Evolutionary conservation across 2,113 vertebrate species (phyloP), one percentile per base, ranked within the genome.

Genomic region (Sceloporus undulatus): DNA sequence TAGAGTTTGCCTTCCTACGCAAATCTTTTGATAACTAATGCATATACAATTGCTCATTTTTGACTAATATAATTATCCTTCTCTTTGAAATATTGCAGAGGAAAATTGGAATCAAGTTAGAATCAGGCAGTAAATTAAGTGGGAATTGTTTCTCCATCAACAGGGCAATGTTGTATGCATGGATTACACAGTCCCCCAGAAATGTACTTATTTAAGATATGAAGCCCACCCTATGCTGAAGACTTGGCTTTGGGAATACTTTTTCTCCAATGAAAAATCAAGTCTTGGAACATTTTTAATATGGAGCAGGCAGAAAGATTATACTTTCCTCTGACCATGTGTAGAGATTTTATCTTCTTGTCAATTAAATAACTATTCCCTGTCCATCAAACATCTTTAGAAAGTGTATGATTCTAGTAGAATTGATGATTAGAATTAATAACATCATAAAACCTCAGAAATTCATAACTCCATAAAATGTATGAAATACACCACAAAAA

Each of bases 11-110:
- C 59, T 68, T 77, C 62, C 74, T 68, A 40, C 10, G 62, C 16
- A 66, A 56, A 52, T 29, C 48, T 54, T 82, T 84, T 70, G n/a
- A 88, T 78, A 84, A 52, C 13, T 66, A 76, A 88, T 82, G n/a
- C 87, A 84, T 84, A 84, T 42, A 19, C 74, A 75, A 75, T 62
- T 82, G 70, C 9, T 76, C 34, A 9, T 27, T 82, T 87, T 87
- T 52, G 59, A 87, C 68, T 65, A 87, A 75, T 82, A 34, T 59
- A 62, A 62, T 62, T 82, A 65, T 73, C 27, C 9, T 13, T 54
- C 81, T 71, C n/a, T 77, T 62, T 78, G 52, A 70, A 84, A 78
- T 56, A 68, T 38, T 29, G 21, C 1, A 40, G 3, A 71, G 11
- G 14, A 81, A 79, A 87, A 77, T 83, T 48, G 42, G 76, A 56